Base-by-base conservation (phyloP, 2,888 invertebrate species). In the Sclerodermus sp. region DNA sequence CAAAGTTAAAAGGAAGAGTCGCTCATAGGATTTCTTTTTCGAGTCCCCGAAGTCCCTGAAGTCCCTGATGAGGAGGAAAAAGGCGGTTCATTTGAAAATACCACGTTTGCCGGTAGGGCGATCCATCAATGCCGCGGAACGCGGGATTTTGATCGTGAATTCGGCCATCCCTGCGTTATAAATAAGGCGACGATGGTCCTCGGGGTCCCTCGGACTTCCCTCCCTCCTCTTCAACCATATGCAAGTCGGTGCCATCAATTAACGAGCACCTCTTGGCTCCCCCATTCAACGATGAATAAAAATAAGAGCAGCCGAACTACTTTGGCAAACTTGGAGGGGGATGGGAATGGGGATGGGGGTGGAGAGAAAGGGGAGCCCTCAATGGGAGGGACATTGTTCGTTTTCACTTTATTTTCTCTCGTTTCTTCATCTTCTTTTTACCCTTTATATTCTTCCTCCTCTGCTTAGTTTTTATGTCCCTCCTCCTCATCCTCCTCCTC, bases 261-360 rank as follows among this genome's bases (percentile, higher is more conserved):
- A 75, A 75, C 74, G 72, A 73, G 73, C 73, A 73, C 71, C 74
- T 69, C 62, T 65, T 64, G 66, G 64, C 45, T 23, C 23, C 60
- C 59, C 70, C 68, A 74, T 74, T 74, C 72, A 75, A 74, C 73
- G 70, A 74, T 72, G 73, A 73, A 72, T 67, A 70, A 72, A 73
- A 73, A 70, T 64, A 66, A 66, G 59, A 65, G 55, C 49, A 62
- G 47, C 34, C 34, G 4, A 12, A n/a, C 34, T 12, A n/a, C 34
- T 4, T 34, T 34, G 34, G 34, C 34, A n/a, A 34, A 12, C 23
- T 8, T 43, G 37, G 29, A 36, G 16, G 43, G 16, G 40, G 42
- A n/a, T n/a, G n/a, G 32, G 44, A 38, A 45, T 9, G 31, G 37
- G 45, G 39, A 49, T 44, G 42, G 42, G 32, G 40, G 37, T 29